These are phyloP conservation scores for Agapornis roseicollis DNA, from an alignment of 2,113 vertebrate species.

Conservation along the genomic window DNA sequence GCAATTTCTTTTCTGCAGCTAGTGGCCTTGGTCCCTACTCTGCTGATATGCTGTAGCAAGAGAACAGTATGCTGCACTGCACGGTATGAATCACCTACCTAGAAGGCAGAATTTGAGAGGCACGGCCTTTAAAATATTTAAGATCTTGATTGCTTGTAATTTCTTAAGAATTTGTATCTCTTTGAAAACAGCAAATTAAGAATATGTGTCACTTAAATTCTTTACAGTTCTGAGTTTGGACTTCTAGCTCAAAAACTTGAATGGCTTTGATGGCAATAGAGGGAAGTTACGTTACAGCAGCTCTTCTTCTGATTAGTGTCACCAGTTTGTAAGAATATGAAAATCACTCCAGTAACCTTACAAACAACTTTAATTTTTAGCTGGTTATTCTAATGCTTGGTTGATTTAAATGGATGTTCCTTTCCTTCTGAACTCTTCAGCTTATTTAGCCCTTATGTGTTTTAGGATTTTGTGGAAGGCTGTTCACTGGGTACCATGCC, in stretches of 20 bases:
- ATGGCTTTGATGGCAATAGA: background rate
- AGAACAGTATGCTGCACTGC: background rate
- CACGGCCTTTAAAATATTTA: background rate
- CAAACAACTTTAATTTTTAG: background rate
- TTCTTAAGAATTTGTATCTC: background rate
- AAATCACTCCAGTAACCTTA: background rate
- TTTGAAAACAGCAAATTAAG: background rate
- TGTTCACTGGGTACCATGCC: conserved; percentile 70
- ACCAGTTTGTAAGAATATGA: background rate
- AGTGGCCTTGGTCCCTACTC: background rate
- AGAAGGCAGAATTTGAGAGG: background rate
- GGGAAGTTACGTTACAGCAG: background rate
- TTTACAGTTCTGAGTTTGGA: background rate
- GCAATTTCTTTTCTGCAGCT: background rate
- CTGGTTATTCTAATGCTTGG: background rate
- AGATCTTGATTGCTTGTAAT: background rate
- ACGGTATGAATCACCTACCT: background rate
- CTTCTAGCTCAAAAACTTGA: background rate
- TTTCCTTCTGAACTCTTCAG: conserved; percentile 71
- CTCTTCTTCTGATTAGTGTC: background rate
- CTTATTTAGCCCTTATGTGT: conserved; percentile 51
- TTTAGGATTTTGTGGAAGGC: conserved; percentile 72
- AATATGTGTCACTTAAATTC: background rate
- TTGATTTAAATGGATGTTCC: conserved; percentile 51
- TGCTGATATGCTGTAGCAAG: background rate